Base-by-base conservation (phyloP, 2,888 invertebrate species). In the Drosophila mimica region DNA sequence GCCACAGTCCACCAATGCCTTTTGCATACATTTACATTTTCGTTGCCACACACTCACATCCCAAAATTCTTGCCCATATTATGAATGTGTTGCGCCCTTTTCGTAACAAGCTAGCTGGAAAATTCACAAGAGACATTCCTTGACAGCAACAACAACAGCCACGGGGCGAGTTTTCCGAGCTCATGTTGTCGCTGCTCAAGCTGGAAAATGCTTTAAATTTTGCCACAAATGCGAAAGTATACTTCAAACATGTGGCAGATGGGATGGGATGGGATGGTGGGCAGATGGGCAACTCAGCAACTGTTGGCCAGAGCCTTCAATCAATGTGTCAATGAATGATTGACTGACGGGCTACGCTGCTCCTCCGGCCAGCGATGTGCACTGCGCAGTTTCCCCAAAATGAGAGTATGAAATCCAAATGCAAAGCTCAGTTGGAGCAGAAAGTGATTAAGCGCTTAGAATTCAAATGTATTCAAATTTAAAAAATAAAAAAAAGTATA, bases 61-160 rank as follows among this genome's bases (percentile, higher is more conserved):
- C 40, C 3, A 15, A 69, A 46, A 31, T 38, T 38, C 30, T 48
- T 43, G 68, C 59, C 53, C 61, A 67, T 62, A 64, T 69, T 81
- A 69, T 81, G 64, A 76, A 73, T 79, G 77, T 73, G 81, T 62
- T 75, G 70, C 48, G 80, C 64, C 70, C 69, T 58, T 63, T 74
- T 62, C 53, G 82, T 70, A 74, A 59, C 76, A 85, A 74, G 86
- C 76, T 83, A 68, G 65, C 83, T 80, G 74, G 77, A 70, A 88
- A 83, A 88, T 72, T 76, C 81, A 79, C 86, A 69, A 80, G 76
- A 69, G 81, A 80, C 70, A 86, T 83, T 80, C 77, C 77, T 70
- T 60, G 74, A 65, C 70, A 73, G 66, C 36, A 34, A 60, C 77
- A 76, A 60, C 66, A 69, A 25, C 20, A 69, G 56, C 63, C 67